phyloP scores from a whole-genome alignment of 2,888 invertebrate species.

The Thelaira solivaga region DNA sequence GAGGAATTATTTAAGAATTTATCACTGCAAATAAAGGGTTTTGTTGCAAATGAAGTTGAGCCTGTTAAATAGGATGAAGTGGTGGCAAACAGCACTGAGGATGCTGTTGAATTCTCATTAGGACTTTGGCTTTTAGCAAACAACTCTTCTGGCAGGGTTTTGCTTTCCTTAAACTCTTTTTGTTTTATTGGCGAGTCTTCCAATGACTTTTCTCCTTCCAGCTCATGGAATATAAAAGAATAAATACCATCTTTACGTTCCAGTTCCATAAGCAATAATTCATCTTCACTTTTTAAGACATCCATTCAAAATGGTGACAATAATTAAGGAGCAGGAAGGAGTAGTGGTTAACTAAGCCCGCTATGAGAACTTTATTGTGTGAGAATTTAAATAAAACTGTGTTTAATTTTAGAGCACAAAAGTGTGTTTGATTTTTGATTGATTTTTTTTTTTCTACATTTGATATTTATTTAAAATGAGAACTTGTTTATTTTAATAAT shows the following conservation, averaged over 20 bases:
- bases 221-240: slow-evolving; percentile 65
- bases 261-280: slow-evolving; percentile 64
- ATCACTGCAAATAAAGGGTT: background rate
- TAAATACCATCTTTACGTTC: slow-evolving; percentile 66
- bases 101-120: background rate
- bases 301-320: slow-evolving; percentile 13
- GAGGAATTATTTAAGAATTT: background rate
- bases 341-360: background rate
- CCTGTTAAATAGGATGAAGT: background rate
- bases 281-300: slow-evolving; percentile 47
- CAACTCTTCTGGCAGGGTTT: background rate
- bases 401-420: background rate
- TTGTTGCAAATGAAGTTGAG: background rate
- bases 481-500: slow-evolving; percentile 37
- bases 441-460: background rate
- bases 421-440: background rate
- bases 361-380: slow-evolving; percentile 8
- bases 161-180: background rate
- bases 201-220: slow-evolving; percentile 46
- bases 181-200: background rate
- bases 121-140: too few species aligned
- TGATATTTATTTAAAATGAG: slow-evolving; percentile 1
- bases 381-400: slow-evolving; percentile 16
- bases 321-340: background rate
- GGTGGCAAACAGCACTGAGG: background rate